A percentile compares a stretch with the other conserved stretches of the same genome.
phyloP scores from a whole-genome alignment of 2,888 invertebrate genomes.

The Protula sp. region DNA sequence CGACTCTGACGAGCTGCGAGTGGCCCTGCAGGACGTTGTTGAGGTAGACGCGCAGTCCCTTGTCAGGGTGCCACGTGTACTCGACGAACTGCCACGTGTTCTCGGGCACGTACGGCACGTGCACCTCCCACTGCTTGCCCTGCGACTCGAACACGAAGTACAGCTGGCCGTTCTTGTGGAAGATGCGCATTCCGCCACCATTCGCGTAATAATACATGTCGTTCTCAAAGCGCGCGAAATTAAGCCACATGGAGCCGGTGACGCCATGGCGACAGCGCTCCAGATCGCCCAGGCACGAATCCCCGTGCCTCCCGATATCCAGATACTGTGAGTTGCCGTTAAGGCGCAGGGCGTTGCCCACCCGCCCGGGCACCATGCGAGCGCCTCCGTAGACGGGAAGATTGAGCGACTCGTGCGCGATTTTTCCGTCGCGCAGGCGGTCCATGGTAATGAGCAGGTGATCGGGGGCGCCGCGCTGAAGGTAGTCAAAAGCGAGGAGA shows the following conservation, averaged over 20 bases:
- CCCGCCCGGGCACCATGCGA: slow-evolving; percentile 31
- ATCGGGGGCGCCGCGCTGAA: slow-evolving; percentile 45
- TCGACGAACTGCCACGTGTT: slow-evolving; percentile 43
- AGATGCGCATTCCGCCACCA: slow-evolving; percentile 28
- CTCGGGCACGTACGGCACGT: slow-evolving; percentile 24
- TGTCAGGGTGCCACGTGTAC: slow-evolving; percentile 43
- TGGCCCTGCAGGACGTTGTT: slow-evolving; percentile 16
- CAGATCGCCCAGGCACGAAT: slow-evolving; percentile 45
- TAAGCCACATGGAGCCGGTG: slow-evolving; percentile 42
- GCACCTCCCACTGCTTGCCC: slow-evolving; percentile 32
- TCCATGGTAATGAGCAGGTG: slow-evolving; percentile 37
- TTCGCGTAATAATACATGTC: slow-evolving; percentile 34
- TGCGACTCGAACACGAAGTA: slow-evolving; percentile 28
- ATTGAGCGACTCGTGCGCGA: slow-evolving; percentile 26
- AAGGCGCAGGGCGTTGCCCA: slow-evolving; percentile 39
- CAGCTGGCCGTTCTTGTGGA: slow-evolving; percentile 33
- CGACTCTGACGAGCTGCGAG: neutral
- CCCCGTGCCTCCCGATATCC: slow-evolving; percentile 34
- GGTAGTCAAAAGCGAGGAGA: slow-evolving; percentile 41
- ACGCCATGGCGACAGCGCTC: slow-evolving; percentile 38
- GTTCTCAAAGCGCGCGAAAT: slow-evolving; percentile 34
- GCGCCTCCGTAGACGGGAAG: slow-evolving; percentile 30
- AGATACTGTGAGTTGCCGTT: slow-evolving; percentile 41
- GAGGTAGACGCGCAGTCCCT: slow-evolving; percentile 28
- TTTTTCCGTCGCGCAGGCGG: slow-evolving; percentile 19